Base-by-base conservation (phyloP, 1,140 invertebrate genomes). In the Drosophila chauvacae region DNA sequence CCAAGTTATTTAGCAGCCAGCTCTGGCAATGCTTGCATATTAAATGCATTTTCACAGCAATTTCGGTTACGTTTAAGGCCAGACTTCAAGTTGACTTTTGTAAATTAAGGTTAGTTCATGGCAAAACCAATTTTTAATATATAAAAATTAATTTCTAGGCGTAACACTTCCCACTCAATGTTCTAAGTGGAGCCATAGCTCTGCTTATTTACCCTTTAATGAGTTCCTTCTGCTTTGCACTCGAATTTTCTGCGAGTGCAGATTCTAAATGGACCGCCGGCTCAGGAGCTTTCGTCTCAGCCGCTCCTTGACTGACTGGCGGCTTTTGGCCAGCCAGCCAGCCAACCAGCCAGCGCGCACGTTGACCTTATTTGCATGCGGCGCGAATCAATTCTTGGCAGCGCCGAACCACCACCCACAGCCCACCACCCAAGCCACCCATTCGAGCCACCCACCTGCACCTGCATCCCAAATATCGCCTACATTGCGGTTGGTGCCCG, bases 281-380 rank as follows among this genome's bases (percentile, higher is more conserved):
- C 64, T 70, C 48, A 37, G 65, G 33, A 42, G 37, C 47, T 30
- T 39, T 64, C 65, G 65, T 53, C 65, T 66, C 66, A 66, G 61
- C 47, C 62, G 47, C 65, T 70, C 26, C 65, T 61, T 73, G 58
- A 62, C 72, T 80, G 64, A 63, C 73, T 68, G 69, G 35, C 56
- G 73, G 77, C 79, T 72, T 80, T 85, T 78, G 82, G 68, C 82
- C 60, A 85, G 79, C 53, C 53, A 56, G 11, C 33, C 33, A 33
- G 68, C 82, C 59, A 85, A 76, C 53, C 53, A 55, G 33, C 35
- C 35, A 37, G 53, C 50, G 50, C 83, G 83, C 83, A 87, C 84
- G 80, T 88, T 88, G 84, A 88, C 84, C 84, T 88, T 87, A 87
- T 87, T 87, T 87, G 85, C 84, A 87, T 87, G 77, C 68, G 62